Conservation (phyloP, 2,113 vertebrate species). For the Callipepla squamata region DNA sequence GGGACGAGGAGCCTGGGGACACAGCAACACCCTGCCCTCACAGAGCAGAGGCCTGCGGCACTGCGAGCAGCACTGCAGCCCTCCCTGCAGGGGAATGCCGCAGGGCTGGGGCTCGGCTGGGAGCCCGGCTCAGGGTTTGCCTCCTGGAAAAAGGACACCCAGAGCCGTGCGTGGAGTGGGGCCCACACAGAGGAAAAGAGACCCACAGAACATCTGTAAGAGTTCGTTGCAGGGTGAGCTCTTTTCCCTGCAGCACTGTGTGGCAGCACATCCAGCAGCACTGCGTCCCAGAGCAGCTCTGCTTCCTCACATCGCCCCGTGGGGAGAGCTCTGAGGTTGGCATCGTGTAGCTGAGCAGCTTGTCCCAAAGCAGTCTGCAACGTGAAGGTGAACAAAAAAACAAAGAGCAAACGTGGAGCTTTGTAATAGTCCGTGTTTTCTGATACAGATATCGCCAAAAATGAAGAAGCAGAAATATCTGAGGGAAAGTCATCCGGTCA, state of each 20-base stretch:
- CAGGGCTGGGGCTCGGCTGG: background rate
- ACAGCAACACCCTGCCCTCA: background rate
- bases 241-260: background rate
- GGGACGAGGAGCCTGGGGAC: no score
- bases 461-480: background rate
- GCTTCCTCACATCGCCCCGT: background rate
- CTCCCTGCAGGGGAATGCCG: background rate
- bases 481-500: slow-evolving; percentile 11
- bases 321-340: background rate
- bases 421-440: background rate
- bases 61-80: accelerated
- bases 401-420: background rate
- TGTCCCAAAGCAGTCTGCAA: background rate
- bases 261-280: no score
- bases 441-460: background rate
- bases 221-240: background rate
- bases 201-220: background rate
- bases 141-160: accelerated
- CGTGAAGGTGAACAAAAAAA: background rate
- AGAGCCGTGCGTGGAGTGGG: background rate
- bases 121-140: background rate
- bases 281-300: background rate
- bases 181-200: background rate
- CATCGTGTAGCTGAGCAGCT: background rate
- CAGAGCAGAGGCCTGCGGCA: background rate